A percentile compares a stretch with the other conserved stretches of the same genome.
These are phyloP conservation scores for Ahaetulla prasina DNA, from an alignment of 2,113 vertebrate species.

Conservation along the genomic window DNA sequence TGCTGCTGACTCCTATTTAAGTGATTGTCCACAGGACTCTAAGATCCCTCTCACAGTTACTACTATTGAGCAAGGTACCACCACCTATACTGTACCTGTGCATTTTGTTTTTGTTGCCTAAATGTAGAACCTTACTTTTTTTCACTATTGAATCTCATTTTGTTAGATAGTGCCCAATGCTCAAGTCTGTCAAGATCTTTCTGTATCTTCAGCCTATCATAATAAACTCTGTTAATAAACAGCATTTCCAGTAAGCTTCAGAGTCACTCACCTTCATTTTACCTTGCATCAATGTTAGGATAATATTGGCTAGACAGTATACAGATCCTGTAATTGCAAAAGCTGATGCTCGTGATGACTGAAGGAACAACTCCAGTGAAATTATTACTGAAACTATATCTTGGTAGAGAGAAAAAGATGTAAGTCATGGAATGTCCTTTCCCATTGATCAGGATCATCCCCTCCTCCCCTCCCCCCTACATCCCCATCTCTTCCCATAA, in stretches of 20 bases:
- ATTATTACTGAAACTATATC: background rate
- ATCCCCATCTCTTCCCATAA: background rate
- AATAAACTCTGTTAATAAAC: background rate
- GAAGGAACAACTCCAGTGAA: background rate
- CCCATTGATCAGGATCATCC: background rate
- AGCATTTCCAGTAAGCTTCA: background rate
- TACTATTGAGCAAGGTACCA: too few species aligned
- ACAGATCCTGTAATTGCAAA: background rate
- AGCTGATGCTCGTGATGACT: background rate
- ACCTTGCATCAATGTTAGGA: accelerated
- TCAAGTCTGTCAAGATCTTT: too few species aligned
- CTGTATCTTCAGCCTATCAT: too few species aligned
- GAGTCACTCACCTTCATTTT: background rate
- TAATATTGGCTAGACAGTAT: background rate
- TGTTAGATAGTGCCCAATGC: too few species aligned
- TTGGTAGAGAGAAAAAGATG: background rate
- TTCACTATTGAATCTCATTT: too few species aligned
- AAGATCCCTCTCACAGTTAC: too few species aligned
- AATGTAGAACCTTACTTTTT: too few species aligned
- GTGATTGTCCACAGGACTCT: too few species aligned
- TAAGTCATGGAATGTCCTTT: background rate
- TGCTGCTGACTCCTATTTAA: too few species aligned
- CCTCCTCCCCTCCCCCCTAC: background rate
- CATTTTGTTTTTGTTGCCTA: too few species aligned
- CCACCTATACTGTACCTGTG: too few species aligned